phyloP scores from a whole-genome alignment of 2,797 vertebrate genomes.

The Philypnodon macrostomus region DNA sequence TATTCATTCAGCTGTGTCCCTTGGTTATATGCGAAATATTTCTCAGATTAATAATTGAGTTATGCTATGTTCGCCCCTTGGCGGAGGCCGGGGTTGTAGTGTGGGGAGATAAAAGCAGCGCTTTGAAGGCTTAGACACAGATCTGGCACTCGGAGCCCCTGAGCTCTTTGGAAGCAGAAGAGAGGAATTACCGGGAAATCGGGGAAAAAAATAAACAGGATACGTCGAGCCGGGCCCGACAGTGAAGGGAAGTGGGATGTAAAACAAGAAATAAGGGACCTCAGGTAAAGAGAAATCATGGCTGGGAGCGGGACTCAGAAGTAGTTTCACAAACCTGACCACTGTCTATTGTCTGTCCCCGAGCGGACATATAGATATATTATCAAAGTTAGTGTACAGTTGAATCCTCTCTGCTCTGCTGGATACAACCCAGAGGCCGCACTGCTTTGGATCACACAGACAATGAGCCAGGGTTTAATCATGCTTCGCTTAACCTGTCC shows the following conservation, averaged over 20 bases:
- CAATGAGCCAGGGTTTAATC: constrained; percentile 67
- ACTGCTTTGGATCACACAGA: constrained; percentile 63
- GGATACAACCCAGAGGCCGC: constrained; percentile 56
- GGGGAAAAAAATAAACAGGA: constrained; percentile 69
- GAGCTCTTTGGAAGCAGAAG: constrained; percentile 78
- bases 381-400: constrained; percentile 50
- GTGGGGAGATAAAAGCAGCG: constrained; percentile 70
- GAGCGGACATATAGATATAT: constrained; percentile 55
- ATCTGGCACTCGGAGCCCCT: constrained; percentile 68
- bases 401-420: constrained; percentile 39
- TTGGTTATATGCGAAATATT: constrained; percentile 55
- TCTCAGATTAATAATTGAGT: constrained; percentile 72
- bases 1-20: constrained; percentile 56
- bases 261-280: constrained; percentile 64
- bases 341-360: constrained; percentile 51
- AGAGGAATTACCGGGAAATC: constrained; percentile 68
- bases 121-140: constrained; percentile 72
- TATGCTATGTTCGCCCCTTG: constrained; percentile 53
- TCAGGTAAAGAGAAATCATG: constrained; percentile 63
- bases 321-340: constrained; percentile 32
- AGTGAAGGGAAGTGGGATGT: constrained; percentile 57
- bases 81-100: constrained; percentile 54
- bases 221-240: constrained; percentile 56
- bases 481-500: constrained; percentile 62
- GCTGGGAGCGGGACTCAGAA: constrained; percentile 48